These are phyloP conservation scores for Heterochromis multidens DNA, from an alignment of 2,113 vertebrate species.

Conservation along the genomic window DNA sequence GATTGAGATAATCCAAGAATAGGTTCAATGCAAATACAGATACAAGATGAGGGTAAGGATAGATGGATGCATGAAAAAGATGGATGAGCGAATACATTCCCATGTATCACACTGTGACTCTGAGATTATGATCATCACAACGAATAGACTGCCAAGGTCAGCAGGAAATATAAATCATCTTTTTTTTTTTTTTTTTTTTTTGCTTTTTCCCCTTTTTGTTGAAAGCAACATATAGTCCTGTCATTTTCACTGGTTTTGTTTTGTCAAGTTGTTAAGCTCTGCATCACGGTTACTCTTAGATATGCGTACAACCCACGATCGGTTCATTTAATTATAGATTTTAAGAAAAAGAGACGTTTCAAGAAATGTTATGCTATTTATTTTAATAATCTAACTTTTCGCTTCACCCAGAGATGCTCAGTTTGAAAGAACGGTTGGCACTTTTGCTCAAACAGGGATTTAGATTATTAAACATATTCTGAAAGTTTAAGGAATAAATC, in stretches of 20 bases:
- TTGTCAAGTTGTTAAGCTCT: neutral
- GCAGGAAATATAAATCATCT: constrained; percentile 70
- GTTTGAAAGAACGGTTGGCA: neutral
- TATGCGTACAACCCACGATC: neutral
- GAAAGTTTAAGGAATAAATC: neutral
- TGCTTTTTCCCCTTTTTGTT: neutral
- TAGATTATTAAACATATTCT: neutral
- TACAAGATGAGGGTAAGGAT: constrained; percentile 78
- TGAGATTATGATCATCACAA: constrained; percentile 81
- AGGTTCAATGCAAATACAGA: constrained; percentile 86
- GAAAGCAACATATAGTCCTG: constrained; percentile 18
- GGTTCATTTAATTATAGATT: neutral
- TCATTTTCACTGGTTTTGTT: neutral
- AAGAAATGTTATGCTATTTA: neutral
- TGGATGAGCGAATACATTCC: constrained; percentile 84
- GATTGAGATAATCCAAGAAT: constrained; percentile 85
- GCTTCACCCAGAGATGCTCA: neutral
- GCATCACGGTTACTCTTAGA: neutral
- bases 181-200: neutral
- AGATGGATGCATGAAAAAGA: constrained; percentile 77
- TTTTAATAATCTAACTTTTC: neutral
- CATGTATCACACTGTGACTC: constrained; percentile 84
- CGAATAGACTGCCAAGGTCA: constrained; percentile 75
- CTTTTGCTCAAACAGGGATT: neutral
- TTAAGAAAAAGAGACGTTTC: neutral